phyloP scores from a whole-genome alignment of 1,140 invertebrate genomes.

The Lutraria rhynchaena region DNA sequence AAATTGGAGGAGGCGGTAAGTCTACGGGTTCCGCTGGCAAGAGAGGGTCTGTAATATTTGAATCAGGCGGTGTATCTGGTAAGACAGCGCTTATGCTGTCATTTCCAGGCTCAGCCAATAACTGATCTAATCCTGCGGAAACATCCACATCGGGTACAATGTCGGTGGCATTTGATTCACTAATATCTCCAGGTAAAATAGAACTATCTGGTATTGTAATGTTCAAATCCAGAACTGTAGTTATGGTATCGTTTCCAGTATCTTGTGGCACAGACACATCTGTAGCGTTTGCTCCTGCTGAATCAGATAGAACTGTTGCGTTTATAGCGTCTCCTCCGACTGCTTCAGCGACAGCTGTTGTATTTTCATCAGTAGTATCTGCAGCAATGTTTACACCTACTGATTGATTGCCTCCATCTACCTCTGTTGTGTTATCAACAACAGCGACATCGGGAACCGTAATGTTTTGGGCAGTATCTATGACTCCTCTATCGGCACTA shows the following conservation, averaged over 20 bases:
- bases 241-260: not conserved
- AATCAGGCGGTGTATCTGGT: not conserved
- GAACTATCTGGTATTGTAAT: not conserved
- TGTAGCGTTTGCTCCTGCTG: not conserved
- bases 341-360: too few relatives aligned
- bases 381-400: not conserved
- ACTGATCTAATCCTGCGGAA: not conserved
- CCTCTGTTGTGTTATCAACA: not conserved
- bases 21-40: not conserved
- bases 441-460: not conserved
- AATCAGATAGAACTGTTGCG: not conserved
- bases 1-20: conserved; percentile 17
- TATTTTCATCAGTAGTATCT: too few relatives aligned
- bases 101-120: not conserved
- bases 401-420: not conserved
- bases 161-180: not conserved
- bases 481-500: not conserved
- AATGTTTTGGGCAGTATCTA: too few relatives aligned
- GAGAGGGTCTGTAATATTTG: not conserved
- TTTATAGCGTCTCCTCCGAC: too few relatives aligned
- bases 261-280: too few relatives aligned
- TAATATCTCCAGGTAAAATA: not conserved
- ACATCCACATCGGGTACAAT: conserved; percentile 3
- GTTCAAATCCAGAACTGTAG: not conserved
- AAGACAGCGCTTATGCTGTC: not conserved